Conservation (phyloP, 2,888 invertebrate genomes). For the Melinopterus prodromus region DNA sequence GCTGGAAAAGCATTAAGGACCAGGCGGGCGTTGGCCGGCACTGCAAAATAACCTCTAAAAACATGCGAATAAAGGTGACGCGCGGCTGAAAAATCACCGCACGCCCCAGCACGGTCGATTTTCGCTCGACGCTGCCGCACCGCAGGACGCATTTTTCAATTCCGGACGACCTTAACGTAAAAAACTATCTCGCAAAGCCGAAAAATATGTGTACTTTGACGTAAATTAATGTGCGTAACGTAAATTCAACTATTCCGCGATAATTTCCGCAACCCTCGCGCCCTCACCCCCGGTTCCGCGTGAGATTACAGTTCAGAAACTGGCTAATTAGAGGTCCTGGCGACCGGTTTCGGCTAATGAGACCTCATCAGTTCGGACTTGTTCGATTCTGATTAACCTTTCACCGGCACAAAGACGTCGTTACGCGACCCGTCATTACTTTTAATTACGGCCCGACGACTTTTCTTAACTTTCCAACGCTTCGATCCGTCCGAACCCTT, state of each 20-base stretch:
- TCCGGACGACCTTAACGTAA: conserved; percentile 58
- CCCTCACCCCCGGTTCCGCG: conserved; percentile 45
- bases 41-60: conserved; percentile 56
- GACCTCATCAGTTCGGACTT: conserved; percentile 53
- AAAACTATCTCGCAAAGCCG: conserved; percentile 62
- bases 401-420: conserved; percentile 42
- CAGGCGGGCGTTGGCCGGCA: conserved; percentile 44
- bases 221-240: conserved; percentile 62
- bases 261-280: conserved; percentile 53
- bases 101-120: conserved; percentile 56
- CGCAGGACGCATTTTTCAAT: conserved; percentile 58
- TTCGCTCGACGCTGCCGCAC: conserved; percentile 53
- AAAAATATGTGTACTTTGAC: conserved; percentile 63
- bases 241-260: conserved; percentile 62
- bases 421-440: conserved; percentile 36
- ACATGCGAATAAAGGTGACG: conserved; percentile 57
- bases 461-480: background rate
- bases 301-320: conserved; percentile 53
- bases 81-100: conserved; percentile 59
- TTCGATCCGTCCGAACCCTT: background rate
- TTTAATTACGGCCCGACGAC: conserved; percentile 33
- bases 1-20: conserved; percentile 60
- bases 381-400: conserved; percentile 55
- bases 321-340: conserved; percentile 52
- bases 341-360: conserved; percentile 47